Base-by-base conservation (phyloP, 2,113 vertebrate species). In the Micromys minutus region DNA sequence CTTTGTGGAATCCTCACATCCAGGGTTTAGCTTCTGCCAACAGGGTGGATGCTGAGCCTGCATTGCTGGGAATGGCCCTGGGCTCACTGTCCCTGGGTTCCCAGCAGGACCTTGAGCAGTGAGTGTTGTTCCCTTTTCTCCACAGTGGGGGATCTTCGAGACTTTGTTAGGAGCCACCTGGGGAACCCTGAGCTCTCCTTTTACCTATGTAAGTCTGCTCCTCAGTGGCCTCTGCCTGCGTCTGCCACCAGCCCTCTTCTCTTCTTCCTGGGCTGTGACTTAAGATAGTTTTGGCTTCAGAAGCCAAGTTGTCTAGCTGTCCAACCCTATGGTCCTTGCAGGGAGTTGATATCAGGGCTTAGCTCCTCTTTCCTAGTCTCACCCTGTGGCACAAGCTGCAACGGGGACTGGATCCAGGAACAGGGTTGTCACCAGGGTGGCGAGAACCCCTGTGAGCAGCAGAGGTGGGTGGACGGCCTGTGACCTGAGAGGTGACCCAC, bases 201-300 rank as follows among this genome's bases (percentile, higher is more conserved):
- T 97, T 99, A 99, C 97, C 95, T 99, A 72, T 99, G 99, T 99
- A 97, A 99, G 99, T 99, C 36, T 67, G 61, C 13, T 31, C 47
- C n/a, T 31, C 24, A 19, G 9, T 72, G 29, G 50, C 67, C 55
- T 45, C 15, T 7, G 10, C 31, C 12, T 22, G 10, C 8, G 3
- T 42, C 65, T 36, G 45, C 61, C 69, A 72, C 36, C 0, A 4
- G 19, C 36, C 24, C 72, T 63, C 34, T 42, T 26, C 57, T 42
- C 19, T 19, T 7, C 42, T 29, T 7, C 47, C 59, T 71, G 26
- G 12, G 15, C 0, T 50, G 34, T 36, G 31, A 47, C 15, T 75
- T 4, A 5, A 36, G 34, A 76, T 59, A 7, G 6, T 29, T 42
- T 47, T 22, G 36, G 26, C 34, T 26, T 29, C 52, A 69, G 83